These are phyloP conservation scores for Dolichotis patagonum DNA, from an alignment of 2,113 vertebrate species.

Conservation along the genomic window DNA sequence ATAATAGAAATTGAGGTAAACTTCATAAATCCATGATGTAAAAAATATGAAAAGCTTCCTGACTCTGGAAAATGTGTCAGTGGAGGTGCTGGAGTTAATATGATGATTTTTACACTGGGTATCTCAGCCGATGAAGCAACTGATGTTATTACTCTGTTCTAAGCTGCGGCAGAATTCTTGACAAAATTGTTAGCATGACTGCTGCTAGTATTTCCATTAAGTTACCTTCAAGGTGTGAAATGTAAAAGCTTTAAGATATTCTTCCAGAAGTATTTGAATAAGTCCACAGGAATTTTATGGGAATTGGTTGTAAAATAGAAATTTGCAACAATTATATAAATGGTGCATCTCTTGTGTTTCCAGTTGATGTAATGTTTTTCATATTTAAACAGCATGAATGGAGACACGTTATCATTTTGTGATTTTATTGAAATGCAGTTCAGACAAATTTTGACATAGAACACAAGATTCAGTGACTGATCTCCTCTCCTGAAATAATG, in stretches of 20 bases:
- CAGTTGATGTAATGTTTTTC: slow-evolving; percentile 32
- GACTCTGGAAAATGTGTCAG: slow-evolving; percentile 5
- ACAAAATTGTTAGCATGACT: neutral
- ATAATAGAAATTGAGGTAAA: neutral
- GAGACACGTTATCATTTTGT: slow-evolving; percentile 32
- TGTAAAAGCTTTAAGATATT: slow-evolving; percentile 33
- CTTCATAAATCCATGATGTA: neutral
- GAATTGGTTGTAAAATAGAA: slow-evolving; percentile 41
- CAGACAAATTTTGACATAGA: slow-evolving; percentile 64
- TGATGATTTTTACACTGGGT: slow-evolving; percentile 2
- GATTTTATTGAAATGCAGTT: slow-evolving; percentile 61
- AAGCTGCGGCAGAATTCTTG: neutral
- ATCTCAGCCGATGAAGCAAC: neutral
- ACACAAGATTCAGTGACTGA: slow-evolving; percentile 31
- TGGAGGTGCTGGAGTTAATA: neutral
- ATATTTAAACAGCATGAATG: slow-evolving; percentile 34
- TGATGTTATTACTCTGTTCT: neutral
- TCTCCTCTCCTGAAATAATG: slow-evolving; percentile 44
- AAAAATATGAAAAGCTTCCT: neutral
- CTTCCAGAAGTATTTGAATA: slow-evolving; percentile 51
- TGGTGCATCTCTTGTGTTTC: slow-evolving; percentile 35
- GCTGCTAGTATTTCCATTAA: neutral
- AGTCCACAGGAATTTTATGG: neutral
- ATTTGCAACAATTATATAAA: slow-evolving; percentile 55
- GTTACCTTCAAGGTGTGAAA: slow-evolving; percentile 17